Conservation (phyloP, 2,113 vertebrate species). For the Limnothrissa miodon region DNA sequence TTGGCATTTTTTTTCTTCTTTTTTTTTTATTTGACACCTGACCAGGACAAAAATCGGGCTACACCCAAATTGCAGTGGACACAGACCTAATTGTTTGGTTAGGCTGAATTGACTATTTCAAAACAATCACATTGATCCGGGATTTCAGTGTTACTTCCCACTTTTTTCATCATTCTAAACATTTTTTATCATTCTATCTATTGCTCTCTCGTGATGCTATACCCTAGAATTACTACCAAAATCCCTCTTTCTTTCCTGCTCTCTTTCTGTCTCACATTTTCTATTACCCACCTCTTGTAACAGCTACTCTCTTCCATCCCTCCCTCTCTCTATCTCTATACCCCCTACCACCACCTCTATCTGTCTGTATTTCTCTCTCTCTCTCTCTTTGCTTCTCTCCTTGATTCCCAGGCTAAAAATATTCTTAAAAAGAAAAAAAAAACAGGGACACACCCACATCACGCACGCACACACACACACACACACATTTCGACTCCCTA, state of each 20-base stretch:
- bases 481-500: not conserved
- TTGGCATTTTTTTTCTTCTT: too few relatives aligned
- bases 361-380: not conserved
- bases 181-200: not conserved
- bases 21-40: too few relatives aligned
- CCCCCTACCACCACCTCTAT: not conserved
- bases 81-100: too few relatives aligned
- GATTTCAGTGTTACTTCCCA: not conserved
- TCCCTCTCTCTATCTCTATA: constrained; percentile 18
- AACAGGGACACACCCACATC: not conserved
- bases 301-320: not conserved
- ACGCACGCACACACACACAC: constrained; percentile 11
- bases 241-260: not conserved
- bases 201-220: not conserved
- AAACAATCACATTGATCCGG: too few relatives aligned
- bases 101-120: too few relatives aligned
- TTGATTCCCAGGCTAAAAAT: constrained; percentile 33
- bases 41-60: too few relatives aligned
- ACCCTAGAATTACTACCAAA: not conserved
- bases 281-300: not conserved
- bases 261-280: not conserved
- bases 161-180: too few relatives aligned
- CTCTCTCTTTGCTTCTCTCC: constrained; percentile 22
- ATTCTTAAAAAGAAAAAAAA: not conserved
- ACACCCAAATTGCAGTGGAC: too few relatives aligned